A percentile compares a stretch with the other conserved stretches of the same genome.
These are phyloP conservation scores for Dipus sagitta DNA, from an alignment of 2,797 vertebrate species.

Conservation along the genomic window DNA sequence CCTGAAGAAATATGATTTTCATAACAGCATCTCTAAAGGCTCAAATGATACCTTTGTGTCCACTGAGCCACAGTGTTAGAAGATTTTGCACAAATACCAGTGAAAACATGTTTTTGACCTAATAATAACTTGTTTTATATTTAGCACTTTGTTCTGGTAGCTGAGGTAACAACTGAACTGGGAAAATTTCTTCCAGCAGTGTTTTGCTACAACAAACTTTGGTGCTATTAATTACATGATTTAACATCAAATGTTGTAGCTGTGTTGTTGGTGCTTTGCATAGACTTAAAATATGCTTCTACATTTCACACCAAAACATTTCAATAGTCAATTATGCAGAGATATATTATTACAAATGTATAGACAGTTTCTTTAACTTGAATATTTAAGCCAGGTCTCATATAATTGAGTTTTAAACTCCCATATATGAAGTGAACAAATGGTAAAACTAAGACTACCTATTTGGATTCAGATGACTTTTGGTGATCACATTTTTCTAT, in stretches of 20 bases:
- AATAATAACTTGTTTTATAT: neutral
- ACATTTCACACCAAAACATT: neutral
- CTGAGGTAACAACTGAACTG: neutral
- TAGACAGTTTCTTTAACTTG: neutral
- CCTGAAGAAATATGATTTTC: slow-evolving; percentile 2
- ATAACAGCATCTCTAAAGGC: neutral
- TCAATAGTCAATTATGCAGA: neutral
- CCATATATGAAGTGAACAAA: neutral
- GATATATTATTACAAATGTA: neutral
- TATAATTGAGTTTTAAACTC: neutral
- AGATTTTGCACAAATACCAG: neutral
- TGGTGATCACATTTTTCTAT: neutral
- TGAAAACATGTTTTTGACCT: neutral
- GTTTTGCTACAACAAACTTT: neutral
- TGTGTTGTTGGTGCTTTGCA: neutral
- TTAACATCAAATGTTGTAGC: neutral
- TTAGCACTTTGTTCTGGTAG: neutral
- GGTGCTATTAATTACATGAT: neutral
- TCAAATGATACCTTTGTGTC: neutral
- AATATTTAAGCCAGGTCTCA: neutral
- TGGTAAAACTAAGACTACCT: neutral
- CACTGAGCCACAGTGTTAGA: neutral
- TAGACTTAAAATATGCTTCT: neutral
- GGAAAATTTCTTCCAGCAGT: neutral
- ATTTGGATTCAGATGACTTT: neutral